Conservation (phyloP, 2,888 invertebrate species). For the Urechis unicinctus region DNA sequence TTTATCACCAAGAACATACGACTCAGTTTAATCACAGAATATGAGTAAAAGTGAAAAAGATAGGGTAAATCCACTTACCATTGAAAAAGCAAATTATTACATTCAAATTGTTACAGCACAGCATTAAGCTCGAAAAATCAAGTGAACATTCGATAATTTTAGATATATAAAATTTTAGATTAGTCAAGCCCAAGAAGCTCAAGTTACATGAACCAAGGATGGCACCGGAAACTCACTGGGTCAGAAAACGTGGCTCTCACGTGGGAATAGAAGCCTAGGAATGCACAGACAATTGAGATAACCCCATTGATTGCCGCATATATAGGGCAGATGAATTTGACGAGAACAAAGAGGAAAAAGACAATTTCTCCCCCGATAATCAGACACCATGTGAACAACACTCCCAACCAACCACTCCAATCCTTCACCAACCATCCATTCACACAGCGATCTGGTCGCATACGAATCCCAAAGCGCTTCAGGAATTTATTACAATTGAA, state of each 20-base stretch:
- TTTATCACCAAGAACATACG: neutral
- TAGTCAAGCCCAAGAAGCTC: too few relatives aligned
- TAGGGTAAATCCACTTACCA: too few relatives aligned
- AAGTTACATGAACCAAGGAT: too few relatives aligned
- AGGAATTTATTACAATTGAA: slow-evolving; percentile 1
- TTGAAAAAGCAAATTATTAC: too few relatives aligned
- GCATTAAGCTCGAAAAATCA: too few relatives aligned
- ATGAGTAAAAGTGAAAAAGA: too few relatives aligned
- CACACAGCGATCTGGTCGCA: neutral
- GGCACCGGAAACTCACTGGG: slow-evolving; percentile 10
- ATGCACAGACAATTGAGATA: slow-evolving; percentile 69
- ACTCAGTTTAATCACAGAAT: too few relatives aligned
- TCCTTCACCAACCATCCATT: slow-evolving; percentile 66
- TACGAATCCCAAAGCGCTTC: neutral
- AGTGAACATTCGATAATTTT: too few relatives aligned
- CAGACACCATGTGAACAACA: slow-evolving; percentile 71
- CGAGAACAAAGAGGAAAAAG: slow-evolving; percentile 70
- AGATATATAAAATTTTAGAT: too few relatives aligned
- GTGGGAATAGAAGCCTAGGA: slow-evolving; percentile 55
- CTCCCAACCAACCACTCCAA: slow-evolving; percentile 78
- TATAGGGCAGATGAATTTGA: slow-evolving; percentile 65
- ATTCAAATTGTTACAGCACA: too few relatives aligned
- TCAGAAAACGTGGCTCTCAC: slow-evolving; percentile 10
- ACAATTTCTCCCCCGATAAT: slow-evolving; percentile 83
- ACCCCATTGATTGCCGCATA: slow-evolving; percentile 61